These are phyloP conservation scores for Maccullochella peelii DNA, from an alignment of 2,113 vertebrate genomes.

Conservation along the genomic window DNA sequence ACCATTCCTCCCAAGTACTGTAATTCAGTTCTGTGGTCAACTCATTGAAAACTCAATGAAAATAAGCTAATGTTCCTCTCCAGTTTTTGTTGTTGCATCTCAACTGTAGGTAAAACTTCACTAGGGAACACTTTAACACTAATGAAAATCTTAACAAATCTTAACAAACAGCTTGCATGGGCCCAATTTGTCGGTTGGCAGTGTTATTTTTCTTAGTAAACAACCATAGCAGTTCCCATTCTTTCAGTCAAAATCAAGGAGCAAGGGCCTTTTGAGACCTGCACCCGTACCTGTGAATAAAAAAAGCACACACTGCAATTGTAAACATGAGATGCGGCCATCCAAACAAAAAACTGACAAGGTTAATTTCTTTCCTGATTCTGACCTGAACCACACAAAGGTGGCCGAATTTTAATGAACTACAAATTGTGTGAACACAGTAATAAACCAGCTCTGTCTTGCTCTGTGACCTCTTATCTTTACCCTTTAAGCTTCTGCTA, in stretches of 20 bases:
- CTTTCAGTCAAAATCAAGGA: not conserved
- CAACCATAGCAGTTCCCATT: not conserved
- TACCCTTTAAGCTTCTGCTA: not conserved
- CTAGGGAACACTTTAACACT: not conserved
- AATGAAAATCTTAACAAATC: not conserved
- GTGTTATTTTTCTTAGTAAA: not conserved
- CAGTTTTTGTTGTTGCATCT: not conserved
- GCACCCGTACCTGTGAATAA: not conserved
- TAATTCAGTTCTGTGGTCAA: not conserved
- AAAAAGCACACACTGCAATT: not conserved
- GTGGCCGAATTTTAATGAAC: slow-evolving; percentile 37
- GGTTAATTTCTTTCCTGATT: slow-evolving; percentile 14
- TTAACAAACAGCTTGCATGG: too few relatives aligned
- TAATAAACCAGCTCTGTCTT: not conserved
- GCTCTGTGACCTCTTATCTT: slow-evolving; percentile 27
- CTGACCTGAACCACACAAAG: not conserved
- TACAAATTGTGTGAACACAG: slow-evolving; percentile 18
- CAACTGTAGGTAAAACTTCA: not conserved
- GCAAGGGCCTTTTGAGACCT: not conserved
- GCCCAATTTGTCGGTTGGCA: not conserved
- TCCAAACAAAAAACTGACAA: not conserved
- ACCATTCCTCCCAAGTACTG: not conserved
- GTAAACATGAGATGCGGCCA: not conserved
- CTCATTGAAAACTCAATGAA: not conserved
- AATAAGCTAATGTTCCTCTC: not conserved